A percentile compares a stretch with the other conserved stretches of the same genome.
phyloP scores from a whole-genome alignment of 2,888 invertebrate species.

The Stictocephala bisonia region DNA sequence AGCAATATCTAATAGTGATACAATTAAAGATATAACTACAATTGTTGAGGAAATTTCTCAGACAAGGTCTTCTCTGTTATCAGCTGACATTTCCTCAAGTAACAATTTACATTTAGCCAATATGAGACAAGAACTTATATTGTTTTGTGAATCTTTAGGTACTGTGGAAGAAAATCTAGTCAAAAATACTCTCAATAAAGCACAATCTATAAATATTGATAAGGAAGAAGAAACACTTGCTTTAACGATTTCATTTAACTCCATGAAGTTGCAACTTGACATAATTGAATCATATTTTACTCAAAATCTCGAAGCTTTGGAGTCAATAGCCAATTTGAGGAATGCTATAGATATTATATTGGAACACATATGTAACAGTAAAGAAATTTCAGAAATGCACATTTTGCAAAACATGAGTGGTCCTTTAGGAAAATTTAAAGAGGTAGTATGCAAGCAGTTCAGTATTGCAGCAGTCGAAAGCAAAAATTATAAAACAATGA shows the following conservation, averaged over 20 bases:
- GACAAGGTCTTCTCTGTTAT: constrained; percentile 18
- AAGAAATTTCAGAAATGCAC: constrained; percentile 25
- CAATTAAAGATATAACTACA: constrained; percentile 32
- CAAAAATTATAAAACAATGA: constrained; percentile 4
- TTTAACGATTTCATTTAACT: neutral
- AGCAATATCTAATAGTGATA: constrained; percentile 9
- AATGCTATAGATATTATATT: neutral
- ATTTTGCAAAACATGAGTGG: constrained; percentile 17
- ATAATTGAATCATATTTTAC: constrained; percentile 32
- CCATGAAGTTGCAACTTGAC: constrained; percentile 20
- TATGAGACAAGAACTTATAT: neutral
- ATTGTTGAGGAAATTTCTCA: constrained; percentile 18
- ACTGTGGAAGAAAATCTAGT: neutral
- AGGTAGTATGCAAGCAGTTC: neutral
- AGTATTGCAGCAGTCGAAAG: neutral
- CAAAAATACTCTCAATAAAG: neutral
- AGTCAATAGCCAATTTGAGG: neutral
- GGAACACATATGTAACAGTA: neutral
- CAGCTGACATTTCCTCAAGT: neutral
- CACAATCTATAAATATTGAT: neutral
- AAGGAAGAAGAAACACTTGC: neutral
- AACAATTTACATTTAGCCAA: neutral
- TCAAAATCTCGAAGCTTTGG: constrained; percentile 11
- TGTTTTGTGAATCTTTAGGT: constrained; percentile 15
- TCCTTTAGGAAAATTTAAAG: constrained; percentile 5